Evolutionary conservation across 1,140 invertebrate genomes (phyloP).

Genomic region (Mesaphorura yosii): DNA sequence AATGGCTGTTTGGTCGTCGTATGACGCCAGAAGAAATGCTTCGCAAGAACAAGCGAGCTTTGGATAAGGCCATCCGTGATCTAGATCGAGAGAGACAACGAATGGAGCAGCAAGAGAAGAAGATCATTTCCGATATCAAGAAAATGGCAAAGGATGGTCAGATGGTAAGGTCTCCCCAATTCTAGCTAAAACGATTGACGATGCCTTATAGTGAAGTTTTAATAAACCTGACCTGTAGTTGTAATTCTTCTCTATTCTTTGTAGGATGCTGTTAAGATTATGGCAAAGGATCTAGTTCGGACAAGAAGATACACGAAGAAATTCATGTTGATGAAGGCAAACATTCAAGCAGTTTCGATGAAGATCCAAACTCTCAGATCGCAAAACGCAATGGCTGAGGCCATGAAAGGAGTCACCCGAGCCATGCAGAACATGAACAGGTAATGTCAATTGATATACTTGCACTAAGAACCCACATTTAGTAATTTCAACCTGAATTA

Average conservation of each 20-base stretch:
- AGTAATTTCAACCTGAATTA: constrained; percentile 5
- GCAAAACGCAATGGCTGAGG: constrained; percentile 98
- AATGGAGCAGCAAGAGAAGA: constrained; percentile 99
- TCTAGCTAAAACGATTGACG: background rate
- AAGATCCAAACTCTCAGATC: constrained; percentile 97
- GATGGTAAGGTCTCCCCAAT: constrained; percentile 57
- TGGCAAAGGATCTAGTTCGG: constrained; percentile 97
- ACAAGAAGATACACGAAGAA: constrained; percentile 93
- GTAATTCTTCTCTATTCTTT: constrained; percentile 6
- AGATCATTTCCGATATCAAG: constrained; percentile 96
- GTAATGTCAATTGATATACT: constrained; percentile 37
- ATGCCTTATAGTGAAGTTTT: background rate
- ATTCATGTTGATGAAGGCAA: constrained; percentile 98
- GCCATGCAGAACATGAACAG: constrained; percentile 98
- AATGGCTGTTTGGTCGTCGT: constrained; percentile 93
- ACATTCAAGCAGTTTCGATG: constrained; percentile 96
- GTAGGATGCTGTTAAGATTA: constrained; percentile 97
- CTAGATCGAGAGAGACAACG: constrained; percentile 83
- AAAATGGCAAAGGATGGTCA: constrained; percentile 98
- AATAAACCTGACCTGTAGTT: background rate
- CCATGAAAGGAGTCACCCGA: constrained; percentile 97
- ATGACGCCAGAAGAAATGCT: constrained; percentile 97
- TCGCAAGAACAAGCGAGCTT: constrained; percentile 89
- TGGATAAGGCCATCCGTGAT: constrained; percentile 98
- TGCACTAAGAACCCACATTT: background rate